Conservation (phyloP, 2,797 vertebrate species). For the Euthynnus affinis region DNA sequence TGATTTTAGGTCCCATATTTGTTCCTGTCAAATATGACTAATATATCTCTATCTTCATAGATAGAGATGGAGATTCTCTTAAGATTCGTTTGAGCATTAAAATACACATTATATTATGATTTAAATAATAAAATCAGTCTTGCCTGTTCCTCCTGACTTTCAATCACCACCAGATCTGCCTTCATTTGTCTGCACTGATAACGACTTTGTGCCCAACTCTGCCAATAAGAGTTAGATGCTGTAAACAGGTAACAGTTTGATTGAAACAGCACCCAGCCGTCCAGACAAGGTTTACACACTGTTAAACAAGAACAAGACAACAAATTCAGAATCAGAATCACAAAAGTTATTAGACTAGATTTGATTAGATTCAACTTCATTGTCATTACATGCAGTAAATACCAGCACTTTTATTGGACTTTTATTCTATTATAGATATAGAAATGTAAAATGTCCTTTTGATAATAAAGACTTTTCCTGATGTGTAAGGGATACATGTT, state of each 20-base stretch:
- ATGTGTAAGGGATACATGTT: too few relatives aligned
- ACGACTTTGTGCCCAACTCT: conserved; percentile 41
- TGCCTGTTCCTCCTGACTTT: conserved; percentile 78
- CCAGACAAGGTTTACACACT: conserved; percentile 74
- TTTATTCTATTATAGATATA: too few relatives aligned
- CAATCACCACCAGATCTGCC: conserved; percentile 71
- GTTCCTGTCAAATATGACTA: too few relatives aligned
- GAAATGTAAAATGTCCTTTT: too few relatives aligned
- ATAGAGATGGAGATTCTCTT: too few relatives aligned
- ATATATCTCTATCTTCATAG: neutral
- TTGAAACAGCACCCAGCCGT: conserved; percentile 72
- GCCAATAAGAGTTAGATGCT: rapidly evolving
- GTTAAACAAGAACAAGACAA: neutral
- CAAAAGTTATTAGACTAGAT: too few relatives aligned
- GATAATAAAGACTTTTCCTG: neutral
- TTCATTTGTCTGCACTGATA: rapidly evolving
- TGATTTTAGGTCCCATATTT: too few relatives aligned
- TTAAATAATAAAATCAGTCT: neutral
- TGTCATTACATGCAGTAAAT: neutral
- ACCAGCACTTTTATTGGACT: neutral
- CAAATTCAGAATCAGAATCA: neutral
- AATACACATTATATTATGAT: neutral
- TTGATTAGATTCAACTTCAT: too few relatives aligned
- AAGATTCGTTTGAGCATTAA: neutral
- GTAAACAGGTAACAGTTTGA: conserved; percentile 74